These are phyloP conservation scores for Micoletzkya japonica DNA, from an alignment of 2,888 invertebrate genomes.

Conservation along the genomic window DNA sequence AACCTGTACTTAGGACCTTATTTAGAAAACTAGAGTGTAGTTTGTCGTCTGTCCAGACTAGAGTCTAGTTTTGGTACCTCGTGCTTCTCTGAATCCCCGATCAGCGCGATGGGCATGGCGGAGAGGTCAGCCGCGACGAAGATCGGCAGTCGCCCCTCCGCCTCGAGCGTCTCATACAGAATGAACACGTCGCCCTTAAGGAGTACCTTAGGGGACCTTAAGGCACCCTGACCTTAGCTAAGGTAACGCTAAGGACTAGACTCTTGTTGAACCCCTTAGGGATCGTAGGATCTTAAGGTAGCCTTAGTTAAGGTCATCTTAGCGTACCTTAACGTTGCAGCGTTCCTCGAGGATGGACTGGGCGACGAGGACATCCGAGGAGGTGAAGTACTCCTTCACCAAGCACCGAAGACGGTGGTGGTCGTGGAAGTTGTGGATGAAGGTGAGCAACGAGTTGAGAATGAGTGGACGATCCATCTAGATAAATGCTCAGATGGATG, in stretches of 20 bases:
- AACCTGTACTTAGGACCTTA: no score
- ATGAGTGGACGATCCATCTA: slow-evolving; percentile 43
- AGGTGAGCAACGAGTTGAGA: slow-evolving; percentile 54
- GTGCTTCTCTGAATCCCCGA: slow-evolving; percentile 20
- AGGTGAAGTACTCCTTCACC: slow-evolving; percentile 28
- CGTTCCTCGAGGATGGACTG: slow-evolving; percentile 5
- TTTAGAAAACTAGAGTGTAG: neutral
- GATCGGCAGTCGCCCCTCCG: slow-evolving; percentile 32
- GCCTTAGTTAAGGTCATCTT: neutral
- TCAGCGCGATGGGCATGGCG: slow-evolving; percentile 40
- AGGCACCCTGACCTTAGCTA: neutral
- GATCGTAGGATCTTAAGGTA: neutral
- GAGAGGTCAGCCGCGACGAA: slow-evolving; percentile 50
- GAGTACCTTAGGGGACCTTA: no score
- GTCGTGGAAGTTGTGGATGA: slow-evolving; percentile 41
- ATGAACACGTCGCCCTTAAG: slow-evolving; percentile 16
- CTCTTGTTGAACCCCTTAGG: neutral
- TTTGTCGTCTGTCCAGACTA: neutral
- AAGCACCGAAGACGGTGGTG: slow-evolving; percentile 21
- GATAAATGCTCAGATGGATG: slow-evolving; percentile 13
- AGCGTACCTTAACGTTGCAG: neutral
- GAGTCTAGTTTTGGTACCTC: slow-evolving; percentile 7
- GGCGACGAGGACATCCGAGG: slow-evolving; percentile 23
- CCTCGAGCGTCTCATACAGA: slow-evolving; percentile 7
- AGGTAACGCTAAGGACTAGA: no score